Conservation (phyloP, 2,113 vertebrate genomes). For the Diadophis punctatus region DNA sequence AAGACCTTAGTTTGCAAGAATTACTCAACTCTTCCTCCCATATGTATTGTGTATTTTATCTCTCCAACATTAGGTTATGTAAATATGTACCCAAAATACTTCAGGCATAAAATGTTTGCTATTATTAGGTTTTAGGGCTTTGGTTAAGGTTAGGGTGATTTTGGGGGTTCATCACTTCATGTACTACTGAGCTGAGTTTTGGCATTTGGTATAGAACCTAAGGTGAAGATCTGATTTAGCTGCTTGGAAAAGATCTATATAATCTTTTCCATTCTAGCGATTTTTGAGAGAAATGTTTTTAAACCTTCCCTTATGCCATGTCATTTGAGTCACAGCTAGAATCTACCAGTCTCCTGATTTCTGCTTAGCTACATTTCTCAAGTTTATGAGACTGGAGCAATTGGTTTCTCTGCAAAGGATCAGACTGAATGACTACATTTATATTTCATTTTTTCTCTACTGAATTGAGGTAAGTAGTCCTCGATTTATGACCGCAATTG, state of each 20-base stretch:
- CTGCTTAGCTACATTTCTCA: neutral
- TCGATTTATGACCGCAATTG: neutral
- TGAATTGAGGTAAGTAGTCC: neutral
- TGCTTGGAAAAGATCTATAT: neutral
- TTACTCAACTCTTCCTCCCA: neutral
- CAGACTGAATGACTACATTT: neutral
- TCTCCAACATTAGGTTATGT: neutral
- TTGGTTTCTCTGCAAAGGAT: neutral
- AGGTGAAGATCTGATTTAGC: neutral
- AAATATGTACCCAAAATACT: neutral
- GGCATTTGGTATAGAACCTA: neutral
- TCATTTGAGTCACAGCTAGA: neutral
- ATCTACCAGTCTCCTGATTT: neutral
- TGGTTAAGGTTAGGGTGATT: neutral
- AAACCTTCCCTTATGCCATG: neutral
- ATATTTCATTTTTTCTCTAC: neutral
- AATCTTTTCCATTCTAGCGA: neutral
- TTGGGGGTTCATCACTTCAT: neutral
- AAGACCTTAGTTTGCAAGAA: no score
- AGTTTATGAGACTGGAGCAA: neutral
- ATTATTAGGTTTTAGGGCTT: no score
- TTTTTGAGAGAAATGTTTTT: neutral
- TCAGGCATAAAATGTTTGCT: neutral
- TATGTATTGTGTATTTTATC: neutral
- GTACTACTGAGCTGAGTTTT: neutral